Conservation (phyloP, 2,797 vertebrate species). For the Zalophus californianus region DNA sequence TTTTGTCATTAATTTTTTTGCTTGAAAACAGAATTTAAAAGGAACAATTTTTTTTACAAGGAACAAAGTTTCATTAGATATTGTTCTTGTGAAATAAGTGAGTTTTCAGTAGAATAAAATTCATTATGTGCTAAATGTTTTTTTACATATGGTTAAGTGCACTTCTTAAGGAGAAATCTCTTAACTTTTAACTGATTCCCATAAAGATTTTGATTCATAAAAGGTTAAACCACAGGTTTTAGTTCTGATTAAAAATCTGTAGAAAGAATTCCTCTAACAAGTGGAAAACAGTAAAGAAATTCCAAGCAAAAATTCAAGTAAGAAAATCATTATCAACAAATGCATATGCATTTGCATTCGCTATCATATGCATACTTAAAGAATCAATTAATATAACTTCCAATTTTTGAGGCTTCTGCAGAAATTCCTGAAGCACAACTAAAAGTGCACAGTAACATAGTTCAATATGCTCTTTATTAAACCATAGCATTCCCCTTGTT, state of each 20-base stretch:
- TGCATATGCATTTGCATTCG: background rate
- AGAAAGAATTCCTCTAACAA: constrained; percentile 5
- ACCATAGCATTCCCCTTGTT: background rate
- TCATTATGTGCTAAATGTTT: background rate
- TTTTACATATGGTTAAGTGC: background rate
- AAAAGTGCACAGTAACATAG: background rate
- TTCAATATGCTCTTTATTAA: background rate
- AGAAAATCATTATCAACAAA: background rate
- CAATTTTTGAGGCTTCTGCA: background rate
- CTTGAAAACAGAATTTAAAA: background rate
- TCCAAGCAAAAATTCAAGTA: constrained; percentile 35
- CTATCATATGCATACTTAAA: background rate
- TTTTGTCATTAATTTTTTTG: background rate
- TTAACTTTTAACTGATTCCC: constrained; percentile 7
- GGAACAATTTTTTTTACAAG: background rate
- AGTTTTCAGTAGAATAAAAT: constrained; percentile 8
- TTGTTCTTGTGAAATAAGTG: background rate
- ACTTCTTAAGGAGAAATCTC: background rate
- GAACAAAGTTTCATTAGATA: background rate
- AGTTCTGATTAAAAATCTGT: background rate
- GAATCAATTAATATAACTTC: background rate
- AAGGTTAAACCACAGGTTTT: background rate
- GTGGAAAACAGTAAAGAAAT: background rate
- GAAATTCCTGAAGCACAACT: background rate
- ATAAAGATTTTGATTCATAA: background rate